Evolutionary conservation across 2,113 vertebrate species (phyloP).

Genomic region (Pangasianodon hypophthalmus): DNA sequence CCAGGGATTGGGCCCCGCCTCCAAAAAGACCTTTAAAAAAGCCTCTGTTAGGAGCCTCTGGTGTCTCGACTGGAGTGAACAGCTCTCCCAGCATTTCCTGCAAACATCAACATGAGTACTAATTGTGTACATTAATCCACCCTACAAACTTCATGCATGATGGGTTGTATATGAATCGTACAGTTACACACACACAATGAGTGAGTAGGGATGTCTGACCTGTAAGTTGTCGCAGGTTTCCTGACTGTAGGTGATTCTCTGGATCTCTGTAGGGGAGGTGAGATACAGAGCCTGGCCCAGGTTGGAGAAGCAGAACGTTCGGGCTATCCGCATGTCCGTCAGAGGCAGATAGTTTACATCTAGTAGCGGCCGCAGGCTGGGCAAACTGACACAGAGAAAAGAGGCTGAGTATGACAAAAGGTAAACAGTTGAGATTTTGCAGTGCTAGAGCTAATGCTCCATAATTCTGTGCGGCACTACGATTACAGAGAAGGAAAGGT

Average conservation of each 20-base stretch:
- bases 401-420: slow-evolving; percentile 23
- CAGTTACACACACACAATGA: neutral
- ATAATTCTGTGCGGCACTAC: neutral
- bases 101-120: slow-evolving; percentile 51
- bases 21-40: slow-evolving; percentile 99
- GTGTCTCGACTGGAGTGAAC: slow-evolving; percentile 96
- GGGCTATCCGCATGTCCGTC: slow-evolving; percentile 98
- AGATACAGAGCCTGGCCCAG: slow-evolving; percentile 98
- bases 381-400: slow-evolving; percentile 78
- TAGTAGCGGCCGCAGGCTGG: slow-evolving; percentile 92
- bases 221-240: slow-evolving; percentile 98
- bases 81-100: slow-evolving; percentile 99
- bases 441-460: neutral
- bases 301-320: slow-evolving; percentile 99
- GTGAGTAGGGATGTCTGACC: slow-evolving; percentile 69
- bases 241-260: slow-evolving; percentile 98
- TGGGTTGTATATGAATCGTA: neutral
- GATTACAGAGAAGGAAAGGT: neutral
- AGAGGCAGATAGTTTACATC: slow-evolving; percentile 98
- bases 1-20: slow-evolving; percentile 93
- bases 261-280: slow-evolving; percentile 96
- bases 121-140: neutral
- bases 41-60: slow-evolving; percentile 95
- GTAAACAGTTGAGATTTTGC: neutral
- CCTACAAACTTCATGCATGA: neutral